Percentiles rank a stretch among this genome's conserved stretches.
Evolutionary conservation across 2,888 invertebrate genomes (phyloP).

Genomic region (Nezara viridula): DNA sequence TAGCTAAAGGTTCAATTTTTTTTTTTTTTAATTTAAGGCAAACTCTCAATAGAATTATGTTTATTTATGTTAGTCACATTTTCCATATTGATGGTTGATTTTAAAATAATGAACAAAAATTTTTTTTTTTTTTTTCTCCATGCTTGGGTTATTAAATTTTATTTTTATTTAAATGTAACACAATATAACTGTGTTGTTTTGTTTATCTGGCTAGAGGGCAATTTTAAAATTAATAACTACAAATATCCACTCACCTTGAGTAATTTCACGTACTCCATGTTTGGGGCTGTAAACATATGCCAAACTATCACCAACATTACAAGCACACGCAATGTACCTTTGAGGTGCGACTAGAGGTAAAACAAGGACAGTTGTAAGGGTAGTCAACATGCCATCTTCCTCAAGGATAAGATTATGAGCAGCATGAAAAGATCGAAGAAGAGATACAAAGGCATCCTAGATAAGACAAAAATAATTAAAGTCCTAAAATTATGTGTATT

Average conservation of each 20-base stretch:
- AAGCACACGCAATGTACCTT: slow-evolving; percentile 83
- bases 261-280: slow-evolving; percentile 87
- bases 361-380: slow-evolving; percentile 84
- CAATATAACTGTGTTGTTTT: no score
- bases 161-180: no score
- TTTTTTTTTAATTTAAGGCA: no score
- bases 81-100: no score
- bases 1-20: no score
- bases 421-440: slow-evolving; percentile 85
- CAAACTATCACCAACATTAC: slow-evolving; percentile 90
- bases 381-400: slow-evolving; percentile 86
- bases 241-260: slow-evolving; percentile 72
- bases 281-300: slow-evolving; percentile 87
- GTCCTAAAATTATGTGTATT: not conserved
- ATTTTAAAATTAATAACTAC: not conserved
- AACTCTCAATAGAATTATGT: no score
- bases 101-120: no score
- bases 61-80: no score
- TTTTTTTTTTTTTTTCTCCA: no score
- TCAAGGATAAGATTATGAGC: slow-evolving; percentile 88
- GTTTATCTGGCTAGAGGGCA: no score
- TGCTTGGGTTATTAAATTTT: no score
- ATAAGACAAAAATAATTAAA: not conserved
- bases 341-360: slow-evolving; percentile 73
- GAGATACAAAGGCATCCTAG: slow-evolving; percentile 82